Conservation (phyloP, 2,797 vertebrate genomes). For the Poecilia wingei region DNA sequence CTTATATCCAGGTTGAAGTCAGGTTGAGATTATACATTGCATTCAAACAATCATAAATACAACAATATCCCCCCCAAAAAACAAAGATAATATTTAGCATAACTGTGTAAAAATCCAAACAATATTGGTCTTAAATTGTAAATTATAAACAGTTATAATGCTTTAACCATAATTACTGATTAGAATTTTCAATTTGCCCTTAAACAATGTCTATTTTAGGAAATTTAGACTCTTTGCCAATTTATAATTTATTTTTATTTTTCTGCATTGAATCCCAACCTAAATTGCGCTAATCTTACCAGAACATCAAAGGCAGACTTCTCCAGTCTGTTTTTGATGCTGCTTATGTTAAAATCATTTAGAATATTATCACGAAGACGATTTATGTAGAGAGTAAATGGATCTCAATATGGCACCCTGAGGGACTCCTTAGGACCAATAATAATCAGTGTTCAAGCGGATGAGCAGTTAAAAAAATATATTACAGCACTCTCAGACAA, state of each 20-base stretch:
- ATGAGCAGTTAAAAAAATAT: not conserved
- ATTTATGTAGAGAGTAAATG: not conserved
- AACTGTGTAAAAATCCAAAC: not conserved
- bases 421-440: not conserved
- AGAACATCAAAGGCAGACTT: not conserved
- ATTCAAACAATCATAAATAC: not conserved
- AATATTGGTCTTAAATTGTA: not conserved
- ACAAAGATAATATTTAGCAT: not conserved
- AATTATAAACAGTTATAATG: not conserved
- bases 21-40: not conserved
- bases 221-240: not conserved
- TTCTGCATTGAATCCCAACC: not conserved
- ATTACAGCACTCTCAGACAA: not conserved
- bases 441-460: not conserved
- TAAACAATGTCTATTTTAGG: not conserved
- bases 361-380: not conserved
- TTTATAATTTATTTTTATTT: not conserved
- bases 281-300: not conserved
- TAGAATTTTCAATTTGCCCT: not conserved
- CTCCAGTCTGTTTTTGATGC: not conserved
- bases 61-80: not conserved
- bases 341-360: not conserved
- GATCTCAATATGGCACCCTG: not conserved
- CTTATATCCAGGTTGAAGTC: not conserved
- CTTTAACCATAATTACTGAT: not conserved